Base-by-base conservation (phyloP, 2,888 invertebrate genomes). In the Drosophila macrospina region DNA sequence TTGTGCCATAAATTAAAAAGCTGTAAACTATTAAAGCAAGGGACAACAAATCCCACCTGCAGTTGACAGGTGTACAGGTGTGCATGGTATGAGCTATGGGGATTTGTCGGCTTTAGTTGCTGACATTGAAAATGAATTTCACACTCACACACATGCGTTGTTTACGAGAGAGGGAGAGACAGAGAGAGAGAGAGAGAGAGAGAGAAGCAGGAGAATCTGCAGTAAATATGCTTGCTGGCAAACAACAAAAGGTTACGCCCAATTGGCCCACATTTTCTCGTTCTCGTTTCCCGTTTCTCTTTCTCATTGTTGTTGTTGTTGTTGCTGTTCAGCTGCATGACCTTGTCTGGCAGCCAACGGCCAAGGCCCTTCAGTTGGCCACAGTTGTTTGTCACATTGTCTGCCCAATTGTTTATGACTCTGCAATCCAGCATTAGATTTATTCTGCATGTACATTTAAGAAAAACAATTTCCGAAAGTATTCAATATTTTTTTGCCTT, bases 241-340 rank as follows among this genome's bases (percentile, higher is more conserved):
- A 74, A 83, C 71, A 83, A 86, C 81, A 86, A 86, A 74, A 83
- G 81, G 65, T 71, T 70, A 56, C 82, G 74, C 75, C 81, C 80
- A 78, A 26, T 66, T 50, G 76, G 74, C 82, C 78, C 85, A 78
- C 80, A 56, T 57, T 67, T 54, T 51, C 10, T 42, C 16, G 61
- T 51, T 60, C 39, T 51, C 45, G 20, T 42, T 59, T 20, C 20
- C 3, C 20, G 20, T 3, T 20, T 20, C 20, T 20, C 20, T 20
- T 20, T 1, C 20, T 20, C 20, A 20, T 20, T 20, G n/a, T 62
- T 61, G 59, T 41, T 62, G 61, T 36, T 30, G 54, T 16, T 54
- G 47, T 36, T 73, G 62, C 37, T 59, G 37, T 26, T 59, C 11
- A 57, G 69, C 57, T 59, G 62, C 52, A 60, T 80, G 82, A 83